Evolutionary conservation across 2,888 invertebrate species (phyloP), one percentile per base, ranked within the genome.

Genomic region (Tethea ocularis): DNA sequence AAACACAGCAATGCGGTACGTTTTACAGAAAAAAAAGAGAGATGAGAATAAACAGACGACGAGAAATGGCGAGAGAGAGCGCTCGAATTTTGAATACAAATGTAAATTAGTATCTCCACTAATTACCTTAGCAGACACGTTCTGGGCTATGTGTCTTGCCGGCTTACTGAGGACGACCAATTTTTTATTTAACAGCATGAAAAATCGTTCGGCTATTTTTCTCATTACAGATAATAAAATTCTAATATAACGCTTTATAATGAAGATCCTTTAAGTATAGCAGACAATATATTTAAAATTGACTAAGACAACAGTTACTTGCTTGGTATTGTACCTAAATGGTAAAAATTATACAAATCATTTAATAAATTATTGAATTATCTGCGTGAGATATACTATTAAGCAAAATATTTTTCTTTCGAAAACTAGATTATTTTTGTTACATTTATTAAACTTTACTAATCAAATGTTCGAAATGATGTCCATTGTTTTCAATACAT

Each of bases 21-120:
- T 79, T 88, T 86, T 83, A 77, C 80, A 78, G 78, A 82, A 84
- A 86, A 88, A 84, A 88, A 86, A 72, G 74, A 78, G 78, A 88
- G 90, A 88, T 90, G 93, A 92, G 86, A 92, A 92, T 91, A 93
- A 92, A 93, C 92, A 92, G 92, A 93, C 89, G 88, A 87, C 87
- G 84, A 84, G 85, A 88, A 91, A 91, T 86, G 85, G 92, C 89
- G 87, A 87, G 88, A 86, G 87, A 87, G 87, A 74, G 78, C 83
- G 90, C 92, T 91, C 91, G 93, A 93, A 93, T 93, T 93, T 93
- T 93, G 93, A 93, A 93, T 93, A 93, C 93, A 93, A 93, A 93
- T 93, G 93, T 93, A 93, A 93, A 93, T 93, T 93, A 93, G 93
- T 91, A 91, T 89, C 91, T 88, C 88, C 86, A 90, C 93, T 93